Base-by-base conservation (phyloP, 2,888 invertebrate genomes). In the Osmoderma eremita region DNA sequence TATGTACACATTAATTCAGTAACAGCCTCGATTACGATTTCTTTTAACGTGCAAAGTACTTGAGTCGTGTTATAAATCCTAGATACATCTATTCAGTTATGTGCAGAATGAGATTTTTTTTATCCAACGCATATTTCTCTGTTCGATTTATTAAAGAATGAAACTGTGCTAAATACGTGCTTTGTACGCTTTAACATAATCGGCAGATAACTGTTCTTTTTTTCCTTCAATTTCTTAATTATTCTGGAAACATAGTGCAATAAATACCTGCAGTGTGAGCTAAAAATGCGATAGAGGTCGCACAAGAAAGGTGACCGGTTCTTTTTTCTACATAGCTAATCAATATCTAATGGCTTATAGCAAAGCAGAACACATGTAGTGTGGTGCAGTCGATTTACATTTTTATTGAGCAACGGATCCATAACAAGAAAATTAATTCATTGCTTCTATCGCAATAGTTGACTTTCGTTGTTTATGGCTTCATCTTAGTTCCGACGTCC, bases 341-440 rank as follows among this genome's bases (percentile, higher is more conserved):
- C 67, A 63, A 62, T 67, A 54, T 63, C 67, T 63, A 67, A 67
- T 63, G 41, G 67, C 45, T 67, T 63, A 67, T 67, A 67, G 63
- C 54, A 67, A 67, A 67, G 48, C 58, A 56, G 62, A 54, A 53
- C 61, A 66, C 69, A 56, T 62, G 63, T 69, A 63, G 50, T 67
- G 41, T 63, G 49, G 53, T 53, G 53, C 49, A 45, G 49, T 56
- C 51, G 64, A 74, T 77, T 75, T 76, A 75, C 76, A 77, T 76
- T 77, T 78, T 78, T 77, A 76, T 78, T 73, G 65, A 70, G 67
- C 69, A 70, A 70, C 73, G 72, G 74, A 75, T 73, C 77, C 77
- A 75, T 77, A 77, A 73, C 71, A 73, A 75, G 75, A 74, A 75
- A 76, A 76, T 76, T 75, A 74, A 76, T 76, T 76, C 74, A 56